Evolutionary conservation across 2,113 vertebrate genomes (phyloP), one percentile per base, ranked within the genome.

Genomic region (Engraulis encrasicolus): DNA sequence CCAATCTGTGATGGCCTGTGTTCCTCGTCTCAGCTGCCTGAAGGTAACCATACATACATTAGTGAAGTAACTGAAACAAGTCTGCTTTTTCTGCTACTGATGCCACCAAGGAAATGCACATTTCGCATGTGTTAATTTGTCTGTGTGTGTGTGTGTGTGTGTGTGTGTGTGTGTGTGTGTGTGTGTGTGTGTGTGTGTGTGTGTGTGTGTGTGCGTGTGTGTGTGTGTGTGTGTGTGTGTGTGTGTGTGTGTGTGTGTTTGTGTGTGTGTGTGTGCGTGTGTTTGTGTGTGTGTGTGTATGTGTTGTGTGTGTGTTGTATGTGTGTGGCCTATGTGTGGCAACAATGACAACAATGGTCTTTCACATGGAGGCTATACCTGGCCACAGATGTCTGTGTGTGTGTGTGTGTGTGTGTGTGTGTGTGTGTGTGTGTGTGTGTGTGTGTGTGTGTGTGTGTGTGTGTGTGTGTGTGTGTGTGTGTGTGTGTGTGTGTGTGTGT

Each of bases 31-130:
- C 20, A 54, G 23, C 34, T n/a, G 50, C 66, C 38, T 9, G 1
- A 23, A 71, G 17, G 37, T 78, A 52, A 52, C 5, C 12, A 48
- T 31, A 6, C 45, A 81, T 50, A 34, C 15, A 77, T 81, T 78
- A 85, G 40, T 11, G 18, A 48, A 81, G 50, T n/a, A n/a, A n/a
- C 50, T 61, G 31, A 66, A 66, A 66, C 58, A 9, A 66, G 58
- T 31, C 11, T 66, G 58, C n/a, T n/a, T n/a, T n/a, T n/a, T 31
- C 58, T 66, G 58, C n/a, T n/a, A n/a, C n/a, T n/a, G n/a, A n/a
- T n/a, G n/a, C n/a, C 58, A 66, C 58, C 58, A 6, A 12, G 12
- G 23, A 74, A 34, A 17, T 74, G 40, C 9, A 9, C 9, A 45
- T 5, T 9, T 9, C 40, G 9, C 50, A 45, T 9, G 40, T 45